These are phyloP conservation scores for Hyposmocoma kahamanoa DNA, from an alignment of 1,140 invertebrate genomes.

Conservation along the genomic window DNA sequence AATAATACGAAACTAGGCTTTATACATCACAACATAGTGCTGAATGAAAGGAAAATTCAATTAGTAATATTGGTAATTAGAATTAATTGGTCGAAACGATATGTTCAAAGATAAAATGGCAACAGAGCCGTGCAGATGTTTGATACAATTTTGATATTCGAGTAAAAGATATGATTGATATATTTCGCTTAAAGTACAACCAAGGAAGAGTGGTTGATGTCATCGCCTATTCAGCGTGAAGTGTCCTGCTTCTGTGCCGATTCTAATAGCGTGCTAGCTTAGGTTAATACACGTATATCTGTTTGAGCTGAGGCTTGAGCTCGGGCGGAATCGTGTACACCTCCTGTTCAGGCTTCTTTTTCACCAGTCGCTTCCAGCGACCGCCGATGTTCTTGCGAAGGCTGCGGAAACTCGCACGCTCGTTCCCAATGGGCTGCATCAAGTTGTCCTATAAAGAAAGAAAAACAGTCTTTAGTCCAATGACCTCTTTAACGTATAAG, in stretches of 20 bases:
- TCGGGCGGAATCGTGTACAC: constrained; percentile 89
- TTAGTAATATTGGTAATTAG: constrained; percentile 51
- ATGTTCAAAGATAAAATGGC: constrained; percentile 54
- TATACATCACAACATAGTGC: constrained; percentile 63
- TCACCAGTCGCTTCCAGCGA: constrained; percentile 85
- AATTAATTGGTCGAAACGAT: constrained; percentile 68
- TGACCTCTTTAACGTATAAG: not conserved
- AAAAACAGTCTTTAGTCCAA: constrained; percentile 30
- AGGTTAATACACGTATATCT: constrained; percentile 89
- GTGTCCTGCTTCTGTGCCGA: constrained; percentile 53
- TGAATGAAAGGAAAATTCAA: constrained; percentile 53
- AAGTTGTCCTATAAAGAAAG: constrained; percentile 81
- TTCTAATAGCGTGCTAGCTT: constrained; percentile 26
- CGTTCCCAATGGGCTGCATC: constrained; percentile 81
- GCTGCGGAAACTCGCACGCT: constrained; percentile 84
- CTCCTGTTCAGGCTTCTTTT: constrained; percentile 85
- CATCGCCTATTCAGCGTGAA: constrained; percentile 38
- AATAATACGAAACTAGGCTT: constrained; percentile 69
- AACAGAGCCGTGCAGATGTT: constrained; percentile 38
- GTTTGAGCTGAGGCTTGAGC: constrained; percentile 89
- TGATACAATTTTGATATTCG: constrained; percentile 53
- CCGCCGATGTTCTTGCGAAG: constrained; percentile 88
- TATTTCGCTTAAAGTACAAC: too few relatives aligned
- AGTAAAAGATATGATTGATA: constrained; percentile 51
- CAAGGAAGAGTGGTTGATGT: constrained; percentile 45